Evolutionary conservation across 2,113 vertebrate species (phyloP).

Genomic region (Antennarius striatus): DNA sequence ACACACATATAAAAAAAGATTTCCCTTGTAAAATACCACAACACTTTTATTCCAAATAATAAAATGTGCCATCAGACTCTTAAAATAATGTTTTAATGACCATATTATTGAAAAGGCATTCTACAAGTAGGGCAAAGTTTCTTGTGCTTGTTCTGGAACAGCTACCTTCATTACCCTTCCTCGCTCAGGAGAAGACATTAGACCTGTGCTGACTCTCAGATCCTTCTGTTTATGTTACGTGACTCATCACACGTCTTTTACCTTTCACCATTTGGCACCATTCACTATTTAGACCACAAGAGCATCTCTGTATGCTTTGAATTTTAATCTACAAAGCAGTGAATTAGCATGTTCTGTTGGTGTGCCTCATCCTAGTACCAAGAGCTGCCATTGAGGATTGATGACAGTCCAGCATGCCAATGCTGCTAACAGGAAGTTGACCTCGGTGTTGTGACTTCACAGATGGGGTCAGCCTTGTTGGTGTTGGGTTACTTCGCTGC

Average conservation of each 20-base stretch:
- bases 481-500: slow-evolving; percentile 63
- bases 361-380: slow-evolving; percentile 24
- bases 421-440: slow-evolving; percentile 69
- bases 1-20: slow-evolving; percentile 53
- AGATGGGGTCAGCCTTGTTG: background rate
- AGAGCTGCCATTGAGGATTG: slow-evolving; percentile 60
- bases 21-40: slow-evolving; percentile 66
- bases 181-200: slow-evolving; percentile 1
- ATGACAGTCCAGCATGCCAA: slow-evolving; percentile 51
- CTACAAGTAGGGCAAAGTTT: slow-evolving; percentile 24
- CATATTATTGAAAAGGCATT: slow-evolving; percentile 42
- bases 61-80: slow-evolving; percentile 63
- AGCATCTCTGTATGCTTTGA: slow-evolving; percentile 39
- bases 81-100: slow-evolving; percentile 57
- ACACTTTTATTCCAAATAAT: slow-evolving; percentile 64
- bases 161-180: slow-evolving; percentile 38
- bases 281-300: slow-evolving; percentile 17
- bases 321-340: slow-evolving; percentile 38
- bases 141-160: slow-evolving; percentile 30
- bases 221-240: slow-evolving; percentile 10
- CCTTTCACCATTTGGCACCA: slow-evolving; percentile 14
- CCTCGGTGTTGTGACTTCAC: slow-evolving; percentile 61
- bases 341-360: slow-evolving; percentile 35
- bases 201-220: background rate
- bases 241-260: slow-evolving; percentile 16